Percentiles rank a stretch among this genome's conserved stretches.
These are phyloP conservation scores for Salvelinus alpinus DNA, from an alignment of 2,113 vertebrate species.

Conservation along the genomic window DNA sequence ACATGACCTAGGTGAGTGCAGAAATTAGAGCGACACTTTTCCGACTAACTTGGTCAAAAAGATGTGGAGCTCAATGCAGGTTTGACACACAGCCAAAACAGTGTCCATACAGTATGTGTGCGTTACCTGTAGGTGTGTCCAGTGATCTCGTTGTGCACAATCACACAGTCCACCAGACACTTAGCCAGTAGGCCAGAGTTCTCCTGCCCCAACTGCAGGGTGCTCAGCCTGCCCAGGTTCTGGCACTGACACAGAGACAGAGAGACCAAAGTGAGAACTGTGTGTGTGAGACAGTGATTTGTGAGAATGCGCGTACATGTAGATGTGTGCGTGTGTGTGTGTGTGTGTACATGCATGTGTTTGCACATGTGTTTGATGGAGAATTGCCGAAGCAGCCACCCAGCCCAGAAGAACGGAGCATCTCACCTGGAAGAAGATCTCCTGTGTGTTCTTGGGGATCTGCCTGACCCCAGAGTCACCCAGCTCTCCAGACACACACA, in stretches of 20 bases:
- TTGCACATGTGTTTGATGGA: too few relatives aligned
- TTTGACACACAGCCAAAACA: too few relatives aligned
- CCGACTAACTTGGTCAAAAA: too few relatives aligned
- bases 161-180: conserved; percentile 97
- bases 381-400: too few relatives aligned
- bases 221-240: conserved; percentile 95
- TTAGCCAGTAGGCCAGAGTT: conserved; percentile 95
- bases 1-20: too few relatives aligned
- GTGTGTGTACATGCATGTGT: too few relatives aligned
- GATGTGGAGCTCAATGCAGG: too few relatives aligned
- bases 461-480: conserved; percentile 92
- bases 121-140: conserved; percentile 94
- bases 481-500: conserved; percentile 94
- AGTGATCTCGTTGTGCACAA: conserved; percentile 97
- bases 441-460: conserved; percentile 92
- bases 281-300: too few relatives aligned
- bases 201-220: conserved; percentile 94
- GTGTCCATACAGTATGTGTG: neutral
- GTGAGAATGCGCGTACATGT: too few relatives aligned
- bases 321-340: too few relatives aligned
- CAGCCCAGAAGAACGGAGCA: too few relatives aligned
- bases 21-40: too few relatives aligned
- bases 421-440: conserved; percentile 94
- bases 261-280: conserved; percentile 8
- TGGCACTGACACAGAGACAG: conserved; percentile 79